A percentile compares a stretch with the other conserved stretches of the same genome.
These are phyloP conservation scores for Proisotoma minuta DNA, from an alignment of 2,888 invertebrate genomes.

Conservation along the genomic window DNA sequence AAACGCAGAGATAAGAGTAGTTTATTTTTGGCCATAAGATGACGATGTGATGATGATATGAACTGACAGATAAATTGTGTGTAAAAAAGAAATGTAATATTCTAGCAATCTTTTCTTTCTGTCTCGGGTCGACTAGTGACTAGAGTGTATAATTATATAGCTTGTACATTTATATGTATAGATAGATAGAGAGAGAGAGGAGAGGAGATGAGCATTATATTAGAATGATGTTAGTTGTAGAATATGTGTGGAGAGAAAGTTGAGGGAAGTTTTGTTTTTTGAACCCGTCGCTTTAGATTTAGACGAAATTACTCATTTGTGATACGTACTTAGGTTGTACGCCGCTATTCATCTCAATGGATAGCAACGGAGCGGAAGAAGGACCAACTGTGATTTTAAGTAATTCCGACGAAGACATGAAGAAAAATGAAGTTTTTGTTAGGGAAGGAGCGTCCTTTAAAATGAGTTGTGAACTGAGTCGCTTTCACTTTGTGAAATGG, in stretches of 20 bases:
- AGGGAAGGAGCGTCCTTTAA: slow-evolving; percentile 39
- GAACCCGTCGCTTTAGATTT: too few species aligned
- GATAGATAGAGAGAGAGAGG: too few species aligned
- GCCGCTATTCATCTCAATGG: not conserved
- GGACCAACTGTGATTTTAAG: not conserved
- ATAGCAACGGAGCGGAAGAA: not conserved
- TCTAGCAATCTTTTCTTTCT: too few species aligned
- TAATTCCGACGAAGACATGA: slow-evolving; percentile 15
- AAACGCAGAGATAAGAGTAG: not conserved
- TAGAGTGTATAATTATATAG: too few species aligned
- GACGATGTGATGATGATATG: not conserved
- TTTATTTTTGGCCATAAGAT: not conserved
- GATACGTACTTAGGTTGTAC: not conserved
- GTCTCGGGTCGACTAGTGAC: too few species aligned
- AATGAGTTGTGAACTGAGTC: slow-evolving; percentile 37
- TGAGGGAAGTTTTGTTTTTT: too few species aligned
- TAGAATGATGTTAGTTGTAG: not conserved
- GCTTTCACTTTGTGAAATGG: slow-evolving; percentile 40
- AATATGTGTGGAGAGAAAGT: too few species aligned
- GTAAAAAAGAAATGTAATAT: not conserved
- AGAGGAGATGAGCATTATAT: not conserved
- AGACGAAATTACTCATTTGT: too few species aligned
- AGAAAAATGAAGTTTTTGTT: slow-evolving; percentile 34
- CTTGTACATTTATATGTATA: too few species aligned
- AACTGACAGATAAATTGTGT: not conserved